Evolutionary conservation across 2,888 invertebrate genomes (phyloP).

Genomic region (Crossocerus cetratus): DNA sequence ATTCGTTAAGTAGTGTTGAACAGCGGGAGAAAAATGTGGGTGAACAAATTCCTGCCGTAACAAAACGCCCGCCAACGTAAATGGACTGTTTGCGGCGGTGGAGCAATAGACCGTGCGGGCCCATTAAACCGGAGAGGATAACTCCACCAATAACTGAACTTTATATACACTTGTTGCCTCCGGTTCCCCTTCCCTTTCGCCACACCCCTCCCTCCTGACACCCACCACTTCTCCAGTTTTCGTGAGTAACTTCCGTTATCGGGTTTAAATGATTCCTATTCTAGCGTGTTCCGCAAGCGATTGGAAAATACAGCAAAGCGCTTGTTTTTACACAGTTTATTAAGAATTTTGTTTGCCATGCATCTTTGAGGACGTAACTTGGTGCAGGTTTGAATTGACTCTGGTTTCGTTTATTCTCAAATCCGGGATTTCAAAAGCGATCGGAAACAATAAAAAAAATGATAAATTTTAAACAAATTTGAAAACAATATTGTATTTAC

Average conservation of each 20-base stretch:
- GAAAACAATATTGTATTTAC: no score
- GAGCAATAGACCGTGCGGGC: not conserved
- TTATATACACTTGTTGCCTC: constrained; percentile 13
- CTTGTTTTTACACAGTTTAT: no score
- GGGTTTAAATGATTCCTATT: no score
- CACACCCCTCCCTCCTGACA: not conserved
- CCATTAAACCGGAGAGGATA: constrained; percentile 12
- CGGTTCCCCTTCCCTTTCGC: not conserved
- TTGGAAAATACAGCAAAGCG: no score
- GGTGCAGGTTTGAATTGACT: no score
- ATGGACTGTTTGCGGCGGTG: not conserved
- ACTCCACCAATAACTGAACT: constrained; percentile 25
- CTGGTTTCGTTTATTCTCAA: no score
- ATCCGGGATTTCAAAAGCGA: no score
- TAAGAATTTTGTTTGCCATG: no score
- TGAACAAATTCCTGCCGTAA: not conserved
- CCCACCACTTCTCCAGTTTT: not conserved
- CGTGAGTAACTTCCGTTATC: constrained; percentile 9
- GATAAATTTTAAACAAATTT: no score
- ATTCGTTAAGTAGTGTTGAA: not conserved
- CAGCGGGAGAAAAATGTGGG: not conserved
- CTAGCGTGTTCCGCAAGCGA: no score
- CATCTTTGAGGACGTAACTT: no score
- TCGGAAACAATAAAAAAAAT: no score
- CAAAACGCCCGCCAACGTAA: constrained; percentile 1